Evolutionary conservation across 2,888 invertebrate genomes (phyloP).

Genomic region (Teinopalpus imperialis): DNA sequence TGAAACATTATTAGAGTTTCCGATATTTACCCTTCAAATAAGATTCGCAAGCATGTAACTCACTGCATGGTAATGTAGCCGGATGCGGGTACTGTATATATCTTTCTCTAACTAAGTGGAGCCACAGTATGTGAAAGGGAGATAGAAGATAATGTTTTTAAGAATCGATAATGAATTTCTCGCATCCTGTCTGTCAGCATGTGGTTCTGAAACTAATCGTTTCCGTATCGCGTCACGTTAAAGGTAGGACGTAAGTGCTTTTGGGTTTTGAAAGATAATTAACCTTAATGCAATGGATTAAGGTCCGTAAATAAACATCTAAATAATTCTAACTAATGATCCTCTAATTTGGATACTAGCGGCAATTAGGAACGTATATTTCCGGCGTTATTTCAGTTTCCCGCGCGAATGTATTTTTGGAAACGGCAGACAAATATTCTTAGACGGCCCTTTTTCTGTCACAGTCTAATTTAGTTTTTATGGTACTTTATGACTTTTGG

Average conservation of each 20-base stretch:
- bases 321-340: constrained; percentile 25
- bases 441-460: constrained; percentile 24
- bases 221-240: constrained; percentile 50
- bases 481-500: neutral
- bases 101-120: constrained; percentile 38
- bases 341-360: constrained; percentile 27
- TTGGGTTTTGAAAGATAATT: constrained; percentile 24
- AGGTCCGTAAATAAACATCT: constrained; percentile 26
- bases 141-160: constrained; percentile 48
- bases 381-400: constrained; percentile 67
- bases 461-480: constrained; percentile 18
- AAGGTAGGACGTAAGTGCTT: constrained; percentile 35
- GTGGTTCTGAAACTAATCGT: constrained; percentile 76
- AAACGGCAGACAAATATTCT: constrained; percentile 27
- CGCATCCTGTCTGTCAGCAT: constrained; percentile 75
- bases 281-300: neutral
- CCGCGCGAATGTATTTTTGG: constrained; percentile 58
- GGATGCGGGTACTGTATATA: constrained; percentile 46
- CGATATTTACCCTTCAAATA: constrained; percentile 12
- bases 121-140: constrained; percentile 34
- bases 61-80: constrained; percentile 44
- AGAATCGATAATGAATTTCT: constrained; percentile 73
- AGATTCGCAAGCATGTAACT: constrained; percentile 46
- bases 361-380: constrained; percentile 59
- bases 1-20: constrained; percentile 7